phyloP scores from a whole-genome alignment of 2,797 vertebrate genomes.

The Acropternis orthonyx region DNA sequence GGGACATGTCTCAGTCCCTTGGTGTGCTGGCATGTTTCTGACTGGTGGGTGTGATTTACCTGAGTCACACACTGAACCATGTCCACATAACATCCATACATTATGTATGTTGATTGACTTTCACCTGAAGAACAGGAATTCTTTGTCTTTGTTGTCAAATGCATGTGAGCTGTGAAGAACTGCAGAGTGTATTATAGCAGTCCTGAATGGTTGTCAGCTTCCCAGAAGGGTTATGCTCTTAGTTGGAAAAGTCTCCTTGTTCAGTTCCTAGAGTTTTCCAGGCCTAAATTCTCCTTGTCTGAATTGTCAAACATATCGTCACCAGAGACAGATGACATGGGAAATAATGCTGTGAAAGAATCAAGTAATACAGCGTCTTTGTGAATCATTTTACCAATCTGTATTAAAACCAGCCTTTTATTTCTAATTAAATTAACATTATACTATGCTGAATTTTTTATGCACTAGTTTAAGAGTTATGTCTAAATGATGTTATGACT shows the following conservation, averaged over 20 bases:
- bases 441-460: neutral
- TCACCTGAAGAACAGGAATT: neutral
- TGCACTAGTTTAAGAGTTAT: neutral
- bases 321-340: neutral
- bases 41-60: neutral
- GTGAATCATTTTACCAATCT: neutral
- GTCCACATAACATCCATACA: accelerated
- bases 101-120: neutral
- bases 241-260: neutral
- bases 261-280: neutral
- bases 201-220: neutral
- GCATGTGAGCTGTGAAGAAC: neutral
- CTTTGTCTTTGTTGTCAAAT: neutral
- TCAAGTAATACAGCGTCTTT: neutral
- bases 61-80: accelerated
- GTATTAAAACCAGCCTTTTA: neutral
- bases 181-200: neutral
- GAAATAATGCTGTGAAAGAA: neutral
- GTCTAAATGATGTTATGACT: neutral
- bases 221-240: neutral
- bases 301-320: neutral
- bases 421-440: constrained; percentile 20
- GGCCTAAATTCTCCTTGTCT: neutral
- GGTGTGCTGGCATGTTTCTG: neutral
- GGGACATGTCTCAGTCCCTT: accelerated